Conservation (phyloP, 2,888 invertebrate genomes). For the Siphlonurus alternatus region DNA sequence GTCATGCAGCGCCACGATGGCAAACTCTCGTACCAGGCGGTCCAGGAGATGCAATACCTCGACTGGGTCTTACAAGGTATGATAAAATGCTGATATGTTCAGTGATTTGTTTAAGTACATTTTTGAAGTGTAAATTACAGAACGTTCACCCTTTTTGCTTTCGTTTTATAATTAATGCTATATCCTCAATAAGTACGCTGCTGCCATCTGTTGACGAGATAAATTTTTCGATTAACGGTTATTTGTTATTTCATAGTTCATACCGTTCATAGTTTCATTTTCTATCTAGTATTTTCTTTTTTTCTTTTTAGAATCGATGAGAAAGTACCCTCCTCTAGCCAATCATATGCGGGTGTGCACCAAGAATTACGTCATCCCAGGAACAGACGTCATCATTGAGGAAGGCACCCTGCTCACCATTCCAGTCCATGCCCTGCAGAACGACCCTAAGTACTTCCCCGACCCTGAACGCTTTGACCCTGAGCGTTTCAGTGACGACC, state of each 20-base stretch:
- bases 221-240: too few relatives aligned
- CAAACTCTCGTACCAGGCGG: constrained; percentile 2
- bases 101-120: too few relatives aligned
- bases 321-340: constrained; percentile 25
- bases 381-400: neutral
- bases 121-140: too few relatives aligned
- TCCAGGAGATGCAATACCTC: constrained; percentile 7
- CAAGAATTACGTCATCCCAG: constrained; percentile 19
- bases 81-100: too few relatives aligned
- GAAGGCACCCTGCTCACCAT: neutral
- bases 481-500: neutral
- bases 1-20: constrained; percentile 4
- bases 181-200: too few relatives aligned
- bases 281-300: neutral
- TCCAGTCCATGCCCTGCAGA: neutral
- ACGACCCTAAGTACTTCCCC: neutral
- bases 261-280: too few relatives aligned
- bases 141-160: neutral
- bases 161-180: too few relatives aligned
- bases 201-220: neutral
- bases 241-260: too few relatives aligned
- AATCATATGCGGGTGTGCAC: constrained; percentile 24
- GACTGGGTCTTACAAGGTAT: constrained; percentile 6
- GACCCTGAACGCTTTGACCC: neutral
- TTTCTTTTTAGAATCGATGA: constrained; percentile 20